Base-by-base conservation (phyloP, 2,888 invertebrate genomes). In the Meandrusa payeni region DNA sequence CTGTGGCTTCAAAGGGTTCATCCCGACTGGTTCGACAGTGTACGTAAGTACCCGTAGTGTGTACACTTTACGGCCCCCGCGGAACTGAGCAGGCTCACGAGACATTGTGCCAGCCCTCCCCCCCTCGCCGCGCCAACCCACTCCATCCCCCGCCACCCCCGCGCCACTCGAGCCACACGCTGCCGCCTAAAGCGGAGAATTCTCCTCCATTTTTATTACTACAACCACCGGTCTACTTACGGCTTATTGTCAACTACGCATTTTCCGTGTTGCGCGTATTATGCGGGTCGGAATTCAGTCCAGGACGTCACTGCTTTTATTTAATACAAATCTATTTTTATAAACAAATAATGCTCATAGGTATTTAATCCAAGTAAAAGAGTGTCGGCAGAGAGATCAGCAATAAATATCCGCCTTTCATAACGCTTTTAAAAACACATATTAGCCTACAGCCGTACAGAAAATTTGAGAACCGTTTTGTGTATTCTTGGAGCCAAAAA, bases 1-100 rank as follows among this genome's bases (percentile, higher is more conserved):
- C 46, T 10, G 20, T 29, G 47, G 48, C 46, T 10, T 22, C 29
- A 38, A 45, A 47, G 47, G 34, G 47, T 49, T 37, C 51, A 26
- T 17, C 27, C 13, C 12, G 9, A 29, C 19, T 26, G 36, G 36
- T 24, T 29, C 28, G 36, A n/a, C 27, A 10, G 20, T 27, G 22
- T 15, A 23, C 26, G 57, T 64, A 65, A 62, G 60, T 64, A 58
- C 66, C 59, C 61, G 67, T 67, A 76, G 69, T 69, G 69, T 73
- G 69, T 76, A 71, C 69, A 70, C 57, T 78, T 79, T 76, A 78
- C 64, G 63, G 60, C 69, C 60, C 51, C 43, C 34, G 32, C 53
- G 56, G 62, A 63, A 59, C 49, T 39, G 61, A 55, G 59, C 54
- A 52, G 50, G 51, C 57, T 52, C 48, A 51, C 58, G 59, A 70